Base-by-base conservation (phyloP, 2,113 vertebrate genomes). In the Choloepus hoffmanni region DNA sequence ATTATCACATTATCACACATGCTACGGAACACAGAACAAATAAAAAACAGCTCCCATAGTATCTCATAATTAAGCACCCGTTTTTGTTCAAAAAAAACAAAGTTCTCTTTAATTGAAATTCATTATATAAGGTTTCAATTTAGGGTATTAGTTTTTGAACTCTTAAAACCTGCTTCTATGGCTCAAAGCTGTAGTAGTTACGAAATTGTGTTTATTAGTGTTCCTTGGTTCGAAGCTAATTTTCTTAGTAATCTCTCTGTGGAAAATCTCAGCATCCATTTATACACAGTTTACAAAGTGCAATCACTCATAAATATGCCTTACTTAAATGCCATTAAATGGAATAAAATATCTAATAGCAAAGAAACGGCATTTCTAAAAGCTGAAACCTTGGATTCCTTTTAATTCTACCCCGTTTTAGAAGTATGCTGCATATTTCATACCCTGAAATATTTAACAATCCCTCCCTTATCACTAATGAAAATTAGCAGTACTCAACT, bases 341-440 rank as follows among this genome's bases (percentile, higher is more conserved):
- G 30, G 18, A 96, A 90, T 78, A 48, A 96, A 93, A 92, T 74
- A 88, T 67, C 24, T 15, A 88, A n/a, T 36, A 92, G 53, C 60
- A 96, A 90, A 86, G n/a, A 90, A 94, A 95, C 30, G 68, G 30
- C 33, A 92, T 82, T 92, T 91, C 93, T 96, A 68, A 77, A 89
- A 96, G 15, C 63, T 55, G n/a, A 89, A 62, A 63, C 28, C 28
- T 21, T 68, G 40, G 26, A 78, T 68, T 68, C 13, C 33, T 93
- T 90, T 90, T 74, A 95, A 96, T 93, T 84, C 86, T 28, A n/a
- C 7, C 76, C 11, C 89, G 84, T 50, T 84, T 87, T 90, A 67
- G 60, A 93, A 40, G 12, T 74, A 53, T 26, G 63, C 15, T 43
- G 19, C 62, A 58, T 43, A 62, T 50, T 33, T 60, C 76, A 92